phyloP scores from a whole-genome alignment of 35 echinoderm and acorn worm genomes.

The Lytechinus variegatus region DNA sequence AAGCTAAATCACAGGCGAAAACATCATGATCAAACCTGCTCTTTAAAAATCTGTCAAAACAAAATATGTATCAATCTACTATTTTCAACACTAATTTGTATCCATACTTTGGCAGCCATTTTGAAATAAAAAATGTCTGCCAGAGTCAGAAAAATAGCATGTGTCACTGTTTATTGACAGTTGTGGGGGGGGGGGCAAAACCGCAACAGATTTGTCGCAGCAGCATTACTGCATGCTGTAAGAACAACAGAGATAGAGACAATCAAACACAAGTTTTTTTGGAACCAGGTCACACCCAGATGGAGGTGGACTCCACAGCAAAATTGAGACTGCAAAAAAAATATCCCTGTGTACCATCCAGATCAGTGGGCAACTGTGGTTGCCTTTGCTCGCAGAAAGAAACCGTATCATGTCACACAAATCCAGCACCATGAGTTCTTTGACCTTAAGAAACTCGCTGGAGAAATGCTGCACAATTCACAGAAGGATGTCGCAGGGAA shows the following conservation, averaged over 20 bases:
- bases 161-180: conserved; percentile 36
- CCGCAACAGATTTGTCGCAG: too few relatives aligned
- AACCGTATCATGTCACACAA: conserved; percentile 47
- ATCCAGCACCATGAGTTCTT: conserved; percentile 43
- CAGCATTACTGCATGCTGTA: conserved; percentile 46
- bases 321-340: too few relatives aligned
- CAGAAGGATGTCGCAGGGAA: too few relatives aligned
- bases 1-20: too few relatives aligned
- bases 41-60: too few relatives aligned
- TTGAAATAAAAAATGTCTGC: too few relatives aligned
- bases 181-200: too few relatives aligned
- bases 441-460: conserved; percentile 54
- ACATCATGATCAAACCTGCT: too few relatives aligned
- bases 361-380: conserved; percentile 49
- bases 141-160: too few relatives aligned
- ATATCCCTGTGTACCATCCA: conserved; percentile 32
- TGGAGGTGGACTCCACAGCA: conserved; percentile 57
- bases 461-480: conserved; percentile 19
- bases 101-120: too few relatives aligned
- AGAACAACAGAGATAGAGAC: neutral
- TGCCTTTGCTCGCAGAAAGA: conserved; percentile 23
- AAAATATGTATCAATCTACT: too few relatives aligned
- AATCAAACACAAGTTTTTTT: conserved; percentile 53
- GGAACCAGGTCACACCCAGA: conserved; percentile 50
- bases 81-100: too few relatives aligned